Evolutionary conservation across 2,113 vertebrate genomes (phyloP), one percentile per base, ranked within the genome.

Genomic region (Melanerpes aurifrons): DNA sequence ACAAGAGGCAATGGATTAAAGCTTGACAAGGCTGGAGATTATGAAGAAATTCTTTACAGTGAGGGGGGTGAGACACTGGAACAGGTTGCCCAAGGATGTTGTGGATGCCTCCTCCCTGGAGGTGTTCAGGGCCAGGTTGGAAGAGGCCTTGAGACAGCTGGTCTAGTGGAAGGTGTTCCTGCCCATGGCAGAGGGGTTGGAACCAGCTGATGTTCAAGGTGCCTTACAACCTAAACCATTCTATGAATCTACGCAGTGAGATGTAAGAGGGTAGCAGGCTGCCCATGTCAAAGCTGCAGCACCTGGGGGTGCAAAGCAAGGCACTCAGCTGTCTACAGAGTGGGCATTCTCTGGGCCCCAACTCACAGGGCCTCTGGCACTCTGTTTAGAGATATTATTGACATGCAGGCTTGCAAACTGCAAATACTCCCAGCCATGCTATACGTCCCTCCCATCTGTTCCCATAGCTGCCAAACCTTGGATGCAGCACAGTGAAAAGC

Each of bases 301-400:
- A 54, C 25, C 67, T 53, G 31, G 37, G 20, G 10, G 19, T 10
- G 12, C 64, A 57, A 17, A 28, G 32, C 32, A 32, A 67, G n/a
- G 29, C 1, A 0, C 50, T 64, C 11, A 4, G 50, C 45, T 56
- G n/a, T 50, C 64, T 8, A 0, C 2, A 0, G 45, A 69, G n/a
- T 2, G 10, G 8, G 20, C 14, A 29, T 56, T 47, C 58, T 58
- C 25, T 11, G 17, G 63, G 76, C 35, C 28, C 29, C 1, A 1
- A 6, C 10, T 53, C n/a, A 29, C 10, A 7, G 50, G 29, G 28
- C 28, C 64, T 43, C 71, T 15, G 26, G 22, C 1, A 1, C 48
- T 61, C 54, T 43, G 21, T 12, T 75, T 31, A 50, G 71, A 54
- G 28, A 20, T 10, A 35, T 3, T 40, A 24, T 40, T 63, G 62